Base-by-base conservation (phyloP, 2,113 vertebrate species). In the Mystacornis crossleyi region DNA sequence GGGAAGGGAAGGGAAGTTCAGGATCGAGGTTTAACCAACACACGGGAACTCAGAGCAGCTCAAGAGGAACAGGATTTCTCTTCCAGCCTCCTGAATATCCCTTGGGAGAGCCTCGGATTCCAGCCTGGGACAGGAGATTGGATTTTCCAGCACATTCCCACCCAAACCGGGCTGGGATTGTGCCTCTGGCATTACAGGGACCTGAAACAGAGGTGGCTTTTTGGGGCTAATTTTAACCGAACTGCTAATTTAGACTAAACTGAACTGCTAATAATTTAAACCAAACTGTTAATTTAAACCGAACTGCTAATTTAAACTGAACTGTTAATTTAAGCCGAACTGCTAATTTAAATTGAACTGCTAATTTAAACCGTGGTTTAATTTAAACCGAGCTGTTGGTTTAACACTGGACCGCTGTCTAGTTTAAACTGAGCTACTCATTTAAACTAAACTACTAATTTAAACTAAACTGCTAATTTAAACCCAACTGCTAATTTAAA, bases 11-110 rank as follows among this genome's bases (percentile, higher is more conserved):
- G 16, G 24, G 7, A 67, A 19, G 12, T 14, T 2, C 10, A 16
- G 19, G 24, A 8, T 36, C 1, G 0, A 23, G 6, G 6, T n/a
- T 51, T 51, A 45, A 36, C 42, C 19, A 23, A 10, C 15, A 5
- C n/a, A 58, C 36, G 28, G 24, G 18, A 64, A 17, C 14, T 10
- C 47, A 10, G 31, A 23, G 18, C 31, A 23, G 48, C 5, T 29
- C 3, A 8, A 11, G 45, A 60, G 4, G 3, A 71, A 10, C 8
- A 8, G 25, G 31, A 43, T 61, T 71, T 71, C 36, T 20, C 33
- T 51, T 20, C 50, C n/a, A 47, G 0, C 4, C n/a, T 55, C 18
- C 40, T 6, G 18, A 73, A 9, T 18, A 9, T 64, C 69, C 40
- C 40, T 23, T 9, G 48, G 23, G 28, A 64, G 28, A 54, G 26